These are phyloP conservation scores for Psilopsiagon aymara DNA, from an alignment of 2,113 vertebrate species.

Conservation along the genomic window DNA sequence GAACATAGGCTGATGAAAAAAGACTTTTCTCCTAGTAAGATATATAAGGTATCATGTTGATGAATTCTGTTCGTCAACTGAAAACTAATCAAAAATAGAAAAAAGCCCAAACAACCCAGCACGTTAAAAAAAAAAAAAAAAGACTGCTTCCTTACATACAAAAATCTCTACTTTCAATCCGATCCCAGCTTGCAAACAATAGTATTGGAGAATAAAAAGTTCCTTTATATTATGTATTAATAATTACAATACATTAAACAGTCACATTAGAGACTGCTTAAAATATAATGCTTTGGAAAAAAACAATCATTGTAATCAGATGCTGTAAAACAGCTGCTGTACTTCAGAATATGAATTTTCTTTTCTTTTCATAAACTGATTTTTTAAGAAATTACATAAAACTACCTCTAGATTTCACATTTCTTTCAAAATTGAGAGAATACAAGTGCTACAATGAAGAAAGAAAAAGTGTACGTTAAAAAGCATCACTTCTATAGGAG, in stretches of 20 bases:
- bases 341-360: background rate
- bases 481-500: background rate
- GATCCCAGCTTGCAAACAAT: background rate
- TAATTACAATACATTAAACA: background rate
- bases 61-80: background rate
- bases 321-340: background rate
- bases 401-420: background rate
- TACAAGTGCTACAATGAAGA: background rate
- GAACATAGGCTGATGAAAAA: background rate
- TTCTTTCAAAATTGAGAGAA: background rate
- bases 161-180: background rate
- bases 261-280: background rate
- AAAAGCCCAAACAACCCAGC: background rate
- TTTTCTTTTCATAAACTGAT: background rate
- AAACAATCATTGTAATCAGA: background rate
- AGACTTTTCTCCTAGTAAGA: slow-evolving; percentile 11
- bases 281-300: background rate
- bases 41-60: background rate
- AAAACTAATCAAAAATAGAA: background rate
- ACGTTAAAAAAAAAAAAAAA: background rate
- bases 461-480: background rate
- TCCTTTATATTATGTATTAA: background rate
- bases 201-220: background rate
- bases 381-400: background rate
- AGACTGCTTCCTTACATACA: background rate